Percentiles rank a stretch among this genome's conserved stretches.
Conservation (phyloP, 2,888 invertebrate species). For the Cepaea hortensis region DNA sequence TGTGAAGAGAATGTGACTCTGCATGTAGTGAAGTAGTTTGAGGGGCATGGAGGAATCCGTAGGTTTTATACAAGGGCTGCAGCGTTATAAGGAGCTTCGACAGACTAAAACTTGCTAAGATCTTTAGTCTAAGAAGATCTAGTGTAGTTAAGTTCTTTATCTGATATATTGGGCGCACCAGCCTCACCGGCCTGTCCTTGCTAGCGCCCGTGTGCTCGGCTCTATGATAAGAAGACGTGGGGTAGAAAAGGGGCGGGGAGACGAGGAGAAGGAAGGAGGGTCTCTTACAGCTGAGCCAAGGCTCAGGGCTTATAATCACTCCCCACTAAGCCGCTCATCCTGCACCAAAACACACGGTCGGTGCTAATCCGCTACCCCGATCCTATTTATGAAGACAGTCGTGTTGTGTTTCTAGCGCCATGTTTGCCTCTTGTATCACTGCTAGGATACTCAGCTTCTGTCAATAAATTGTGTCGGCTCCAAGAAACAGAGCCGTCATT, state of each 20-base stretch:
- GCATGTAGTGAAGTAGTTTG: slow-evolving; percentile 11
- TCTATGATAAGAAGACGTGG: not conserved
- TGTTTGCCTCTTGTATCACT: slow-evolving; percentile 10
- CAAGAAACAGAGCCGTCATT: not conserved
- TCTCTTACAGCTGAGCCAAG: not conserved
- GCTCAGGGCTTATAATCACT: slow-evolving; percentile 35
- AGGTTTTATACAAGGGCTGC: slow-evolving; percentile 49
- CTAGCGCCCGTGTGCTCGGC: not conserved
- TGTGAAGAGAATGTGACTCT: too few relatives aligned
- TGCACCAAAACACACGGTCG: slow-evolving; percentile 29
- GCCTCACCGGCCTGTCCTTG: slow-evolving; percentile 1
- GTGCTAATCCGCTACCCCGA: slow-evolving; percentile 35
- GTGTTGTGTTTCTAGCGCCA: slow-evolving; percentile 10
- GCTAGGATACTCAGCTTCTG: not conserved
- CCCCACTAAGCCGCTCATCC: slow-evolving; percentile 33
- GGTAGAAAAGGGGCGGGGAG: not conserved
- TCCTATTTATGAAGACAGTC: slow-evolving; percentile 9
- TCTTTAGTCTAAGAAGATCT: slow-evolving; percentile 56
- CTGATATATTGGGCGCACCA: slow-evolving; percentile 48
- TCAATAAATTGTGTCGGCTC: slow-evolving; percentile 12
- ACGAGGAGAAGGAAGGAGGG: slow-evolving; percentile 1
- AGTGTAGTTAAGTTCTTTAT: slow-evolving; percentile 54
- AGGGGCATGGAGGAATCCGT: slow-evolving; percentile 29
- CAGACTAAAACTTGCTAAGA: slow-evolving; percentile 54
- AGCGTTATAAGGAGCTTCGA: slow-evolving; percentile 52